These are phyloP conservation scores for Tenodera sinensis DNA, from an alignment of 2,888 invertebrate genomes.

Conservation along the genomic window DNA sequence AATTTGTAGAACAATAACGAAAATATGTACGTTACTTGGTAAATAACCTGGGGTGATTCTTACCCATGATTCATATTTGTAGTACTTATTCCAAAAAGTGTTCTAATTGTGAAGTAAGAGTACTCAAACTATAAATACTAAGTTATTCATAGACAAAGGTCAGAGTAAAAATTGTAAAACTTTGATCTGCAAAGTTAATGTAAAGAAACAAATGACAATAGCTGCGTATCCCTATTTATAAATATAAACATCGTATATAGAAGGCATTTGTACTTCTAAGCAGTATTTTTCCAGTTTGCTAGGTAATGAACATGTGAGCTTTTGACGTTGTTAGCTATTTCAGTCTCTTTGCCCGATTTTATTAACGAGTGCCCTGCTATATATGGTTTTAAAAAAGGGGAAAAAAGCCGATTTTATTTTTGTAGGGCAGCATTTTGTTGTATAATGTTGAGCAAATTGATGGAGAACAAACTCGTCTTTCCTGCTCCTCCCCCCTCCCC, in stretches of 20 bases:
- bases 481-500: not conserved
- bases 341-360: not conserved
- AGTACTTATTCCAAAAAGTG: too few species aligned
- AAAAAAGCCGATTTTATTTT: not conserved
- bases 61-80: too few species aligned
- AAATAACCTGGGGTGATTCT: too few species aligned
- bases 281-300: not conserved
- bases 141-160: too few species aligned
- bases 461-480: not conserved
- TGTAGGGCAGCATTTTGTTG: not conserved
- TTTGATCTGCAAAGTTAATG: too few species aligned
- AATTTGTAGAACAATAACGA: too few species aligned
- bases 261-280: too few species aligned
- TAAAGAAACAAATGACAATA: too few species aligned
- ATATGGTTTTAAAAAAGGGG: not conserved
- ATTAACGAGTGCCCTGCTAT: not conserved
- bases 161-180: too few species aligned
- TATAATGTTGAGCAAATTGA: not conserved
- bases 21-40: too few species aligned
- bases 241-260: not conserved
- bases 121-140: too few species aligned
- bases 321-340: not conserved
- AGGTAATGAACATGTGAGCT: not conserved
- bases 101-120: too few species aligned
- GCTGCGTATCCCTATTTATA: not conserved